These are phyloP conservation scores for Stenchaetothrips biformis DNA, from an alignment of 2,888 invertebrate species.

Conservation along the genomic window DNA sequence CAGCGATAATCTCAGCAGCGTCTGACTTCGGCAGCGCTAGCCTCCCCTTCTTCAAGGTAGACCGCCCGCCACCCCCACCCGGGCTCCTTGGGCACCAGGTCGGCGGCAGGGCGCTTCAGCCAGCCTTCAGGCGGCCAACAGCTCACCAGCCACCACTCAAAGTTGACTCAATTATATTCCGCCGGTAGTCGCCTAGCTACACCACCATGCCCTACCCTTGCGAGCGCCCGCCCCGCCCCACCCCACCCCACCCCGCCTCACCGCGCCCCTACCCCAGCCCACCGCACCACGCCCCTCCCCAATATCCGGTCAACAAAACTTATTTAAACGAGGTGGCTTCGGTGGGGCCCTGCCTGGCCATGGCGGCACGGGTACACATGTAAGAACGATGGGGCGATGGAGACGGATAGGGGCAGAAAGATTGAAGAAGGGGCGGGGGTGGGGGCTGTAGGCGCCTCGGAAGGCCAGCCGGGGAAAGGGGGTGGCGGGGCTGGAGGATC, in stretches of 20 bases:
- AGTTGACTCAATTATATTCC: conserved; percentile 22
- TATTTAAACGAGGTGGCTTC: conserved; percentile 9
- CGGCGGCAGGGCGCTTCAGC: background rate
- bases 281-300: background rate
- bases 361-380: background rate
- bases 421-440: background rate
- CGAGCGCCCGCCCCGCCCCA: background rate
- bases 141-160: conserved; percentile 22
- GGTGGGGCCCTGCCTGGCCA: background rate
- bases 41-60: background rate
- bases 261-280: background rate
- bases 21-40: too few species aligned
- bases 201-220: background rate
- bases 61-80: background rate
- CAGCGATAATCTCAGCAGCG: too few species aligned
- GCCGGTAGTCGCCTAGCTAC: conserved; percentile 1
- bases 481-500: background rate
- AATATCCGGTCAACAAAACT: conserved; percentile 12
- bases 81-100: background rate
- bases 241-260: background rate
- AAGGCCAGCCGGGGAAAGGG: background rate
- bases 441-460: background rate
- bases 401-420: background rate
- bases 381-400: background rate
- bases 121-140: background rate